phyloP scores from a whole-genome alignment of 2,113 vertebrate species.

The Pogona vitticeps region DNA sequence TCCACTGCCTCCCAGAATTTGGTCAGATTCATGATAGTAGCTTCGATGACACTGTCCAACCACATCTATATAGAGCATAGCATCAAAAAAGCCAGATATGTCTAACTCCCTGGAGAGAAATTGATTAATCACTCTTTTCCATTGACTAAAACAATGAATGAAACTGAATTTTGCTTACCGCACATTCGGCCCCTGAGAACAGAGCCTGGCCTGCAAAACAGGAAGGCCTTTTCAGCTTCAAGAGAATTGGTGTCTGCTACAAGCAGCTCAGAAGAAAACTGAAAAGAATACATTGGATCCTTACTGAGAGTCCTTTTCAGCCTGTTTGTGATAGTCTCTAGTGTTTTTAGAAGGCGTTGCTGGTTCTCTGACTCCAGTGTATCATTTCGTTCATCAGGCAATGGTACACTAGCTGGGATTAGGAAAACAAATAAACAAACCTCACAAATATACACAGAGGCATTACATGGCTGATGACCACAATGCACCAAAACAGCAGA shows the following conservation, averaged over 20 bases:
- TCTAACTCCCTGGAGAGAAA: neutral
- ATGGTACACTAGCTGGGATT: constrained; percentile 92
- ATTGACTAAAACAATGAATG: neutral
- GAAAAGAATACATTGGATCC: constrained; percentile 90
- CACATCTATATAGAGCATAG: neutral
- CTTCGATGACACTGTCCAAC: too few species aligned
- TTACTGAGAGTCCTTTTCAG: constrained; percentile 89
- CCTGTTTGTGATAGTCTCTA: constrained; percentile 91
- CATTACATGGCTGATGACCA: constrained; percentile 29
- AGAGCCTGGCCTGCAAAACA: constrained; percentile 93
- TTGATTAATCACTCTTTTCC: neutral
- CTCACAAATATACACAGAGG: neutral
- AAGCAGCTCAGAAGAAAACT: constrained; percentile 89
- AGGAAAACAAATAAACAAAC: constrained; percentile 66
- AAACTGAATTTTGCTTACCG: constrained; percentile 79
- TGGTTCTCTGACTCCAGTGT: constrained; percentile 92
- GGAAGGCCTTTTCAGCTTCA: constrained; percentile 86
- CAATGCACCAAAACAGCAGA: neutral
- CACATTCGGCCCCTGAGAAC: constrained; percentile 94
- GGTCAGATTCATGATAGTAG: too few species aligned
- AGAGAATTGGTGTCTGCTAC: constrained; percentile 91
- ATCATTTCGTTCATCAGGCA: constrained; percentile 92
- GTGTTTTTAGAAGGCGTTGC: constrained; percentile 86
- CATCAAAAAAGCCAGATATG: neutral
- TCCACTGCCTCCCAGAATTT: too few species aligned